A percentile compares a stretch with the other conserved stretches of the same genome.
phyloP scores from a whole-genome alignment of 2,888 invertebrate genomes.

The Drosophila robusta region DNA sequence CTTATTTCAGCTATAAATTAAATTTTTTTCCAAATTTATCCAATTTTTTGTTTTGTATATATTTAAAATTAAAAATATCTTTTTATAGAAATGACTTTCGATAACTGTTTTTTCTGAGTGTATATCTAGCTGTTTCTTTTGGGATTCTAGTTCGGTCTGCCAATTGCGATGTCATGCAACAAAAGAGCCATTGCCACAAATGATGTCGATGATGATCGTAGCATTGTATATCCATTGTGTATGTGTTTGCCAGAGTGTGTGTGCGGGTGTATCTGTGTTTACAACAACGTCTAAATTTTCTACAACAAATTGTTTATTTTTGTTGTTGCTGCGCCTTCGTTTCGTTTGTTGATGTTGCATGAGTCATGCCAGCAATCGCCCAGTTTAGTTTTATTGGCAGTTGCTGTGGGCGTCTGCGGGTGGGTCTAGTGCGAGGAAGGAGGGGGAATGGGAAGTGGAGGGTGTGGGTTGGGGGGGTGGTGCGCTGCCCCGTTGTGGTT shows the following conservation, averaged over 20 bases:
- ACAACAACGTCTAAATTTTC: slow-evolving; percentile 76
- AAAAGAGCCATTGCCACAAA: slow-evolving; percentile 70
- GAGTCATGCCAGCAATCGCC: slow-evolving; percentile 75
- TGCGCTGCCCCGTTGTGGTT: slow-evolving; percentile 48
- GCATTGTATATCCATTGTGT: slow-evolving; percentile 20
- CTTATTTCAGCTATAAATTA: no score
- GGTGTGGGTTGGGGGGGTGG: slow-evolving; percentile 17
- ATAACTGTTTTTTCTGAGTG: slow-evolving; percentile 8
- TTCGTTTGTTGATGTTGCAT: slow-evolving; percentile 73
- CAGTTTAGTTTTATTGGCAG: slow-evolving; percentile 76
- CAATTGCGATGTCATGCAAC: slow-evolving; percentile 80
- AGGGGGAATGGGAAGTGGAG: slow-evolving; percentile 36
- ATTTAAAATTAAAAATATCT: background rate
- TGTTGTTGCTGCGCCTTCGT: slow-evolving; percentile 69
- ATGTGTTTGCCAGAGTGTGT: slow-evolving; percentile 10
- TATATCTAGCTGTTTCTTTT: slow-evolving; percentile 11
- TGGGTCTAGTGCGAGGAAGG: slow-evolving; percentile 21
- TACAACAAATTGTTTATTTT: slow-evolving; percentile 73
- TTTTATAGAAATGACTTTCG: background rate
- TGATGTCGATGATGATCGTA: slow-evolving; percentile 36
- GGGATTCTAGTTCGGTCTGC: slow-evolving; percentile 49
- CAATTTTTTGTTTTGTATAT: background rate
- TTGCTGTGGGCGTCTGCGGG: slow-evolving; percentile 67
- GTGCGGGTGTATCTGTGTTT: slow-evolving; percentile 44
- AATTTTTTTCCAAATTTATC: background rate